phyloP scores from a whole-genome alignment of 2,113 vertebrate genomes.

The Isurus oxyrinchus region DNA sequence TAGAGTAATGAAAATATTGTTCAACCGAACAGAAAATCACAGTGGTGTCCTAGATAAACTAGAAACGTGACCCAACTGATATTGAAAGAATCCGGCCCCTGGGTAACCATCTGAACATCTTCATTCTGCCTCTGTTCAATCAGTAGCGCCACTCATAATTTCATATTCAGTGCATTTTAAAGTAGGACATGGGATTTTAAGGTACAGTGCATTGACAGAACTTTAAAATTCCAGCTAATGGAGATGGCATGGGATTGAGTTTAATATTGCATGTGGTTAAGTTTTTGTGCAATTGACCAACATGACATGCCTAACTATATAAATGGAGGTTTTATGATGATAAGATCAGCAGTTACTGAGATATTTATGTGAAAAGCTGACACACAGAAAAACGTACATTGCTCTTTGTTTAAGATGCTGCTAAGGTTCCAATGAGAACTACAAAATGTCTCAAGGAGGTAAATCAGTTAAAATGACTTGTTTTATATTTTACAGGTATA shows the following conservation, averaged over 20 bases:
- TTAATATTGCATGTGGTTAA: slow-evolving; percentile 63
- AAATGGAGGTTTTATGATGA: slow-evolving; percentile 89
- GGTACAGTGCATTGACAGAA: slow-evolving; percentile 53
- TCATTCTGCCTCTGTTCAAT: slow-evolving; percentile 33
- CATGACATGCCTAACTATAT: slow-evolving; percentile 74
- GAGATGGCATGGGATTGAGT: slow-evolving; percentile 58
- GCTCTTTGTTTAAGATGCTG: slow-evolving; percentile 32
- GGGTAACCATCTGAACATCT: neutral
- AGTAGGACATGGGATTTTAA: slow-evolving; percentile 43
- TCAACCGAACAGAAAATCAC: neutral
- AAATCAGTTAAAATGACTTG: slow-evolving; percentile 23
- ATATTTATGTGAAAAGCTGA: slow-evolving; percentile 93
- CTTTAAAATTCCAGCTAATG: slow-evolving; percentile 58
- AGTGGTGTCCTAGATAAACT: neutral
- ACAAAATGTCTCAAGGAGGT: neutral
- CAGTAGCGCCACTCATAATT: slow-evolving; percentile 40
- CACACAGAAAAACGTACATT: slow-evolving; percentile 68
- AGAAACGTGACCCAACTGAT: neutral
- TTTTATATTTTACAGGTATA: slow-evolving; percentile 24
- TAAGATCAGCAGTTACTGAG: slow-evolving; percentile 90
- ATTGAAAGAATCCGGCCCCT: neutral
- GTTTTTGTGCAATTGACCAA: slow-evolving; percentile 72
- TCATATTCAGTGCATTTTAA: slow-evolving; percentile 38
- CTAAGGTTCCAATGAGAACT: neutral
- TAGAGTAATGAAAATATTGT: slow-evolving; percentile 15